Base-by-base conservation (phyloP, 2,113 vertebrate species). In the Dipodomys merriami region DNA sequence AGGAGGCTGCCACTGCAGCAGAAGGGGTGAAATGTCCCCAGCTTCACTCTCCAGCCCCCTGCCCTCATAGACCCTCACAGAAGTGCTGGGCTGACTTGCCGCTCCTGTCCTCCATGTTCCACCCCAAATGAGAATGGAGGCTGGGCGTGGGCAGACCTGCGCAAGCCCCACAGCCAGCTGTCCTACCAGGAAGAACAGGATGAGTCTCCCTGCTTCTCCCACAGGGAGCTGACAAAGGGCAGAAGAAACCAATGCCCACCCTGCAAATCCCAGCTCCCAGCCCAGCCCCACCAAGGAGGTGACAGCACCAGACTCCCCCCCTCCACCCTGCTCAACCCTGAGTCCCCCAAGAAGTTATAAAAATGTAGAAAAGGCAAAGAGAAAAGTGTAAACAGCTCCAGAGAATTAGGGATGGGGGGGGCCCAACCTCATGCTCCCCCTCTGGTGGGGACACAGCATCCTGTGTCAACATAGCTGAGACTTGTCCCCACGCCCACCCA, bases 351-450 rank as follows among this genome's bases (percentile, higher is more conserved):
- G 90, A 97, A 97, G 96, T 94, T 97, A 97, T 96, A 97, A 97
- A 97, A 97, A 97, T 93, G 97, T 97, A 97, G 94, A 97, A 97
- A 97, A 97, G 97, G 96, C 97, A 96, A 97, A 97, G 97, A 97
- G 95, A 97, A 97, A 97, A 97, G 96, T 97, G 97, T 97, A 97
- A 97, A 97, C 97, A 96, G 96, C 97, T 97, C 96, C 96, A 96
- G 95, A 96, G 96, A 96, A 93, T 92, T 88, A 35, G 90, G 91
- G 89, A 83, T 69, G 22, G 91, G 91, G 73, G 92, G 83, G 79
- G 81, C 92, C 94, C 82, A 64, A 90, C 91, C 62, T 89, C 93
- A 90, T 30, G 78, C 74, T 90, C 74, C 88, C 83, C 15, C 46
- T 29, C 83, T 25, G 92, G 82, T 81, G 30, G 39, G 67, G 86